Conservation (phyloP, 2,113 vertebrate genomes). For the Rhizomys pruinosus region DNA sequence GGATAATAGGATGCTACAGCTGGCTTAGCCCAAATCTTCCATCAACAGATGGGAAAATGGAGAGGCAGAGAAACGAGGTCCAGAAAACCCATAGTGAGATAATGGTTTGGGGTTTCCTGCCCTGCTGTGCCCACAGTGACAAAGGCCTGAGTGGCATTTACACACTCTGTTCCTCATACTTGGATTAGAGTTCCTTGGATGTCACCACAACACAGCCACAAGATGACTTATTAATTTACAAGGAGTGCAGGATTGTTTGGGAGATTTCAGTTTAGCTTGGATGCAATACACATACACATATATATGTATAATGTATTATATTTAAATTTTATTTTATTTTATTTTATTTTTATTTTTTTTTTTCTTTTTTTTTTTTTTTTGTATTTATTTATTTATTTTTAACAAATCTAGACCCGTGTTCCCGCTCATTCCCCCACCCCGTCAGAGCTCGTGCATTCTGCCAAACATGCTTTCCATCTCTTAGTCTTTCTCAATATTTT, state of each 20-base stretch:
- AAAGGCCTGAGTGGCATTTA: not conserved
- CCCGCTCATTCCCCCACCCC: too few relatives aligned
- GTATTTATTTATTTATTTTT: too few relatives aligned
- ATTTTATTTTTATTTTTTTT: too few relatives aligned
- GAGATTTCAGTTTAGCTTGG: not conserved
- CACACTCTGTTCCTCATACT: not conserved
- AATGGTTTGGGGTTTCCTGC: not conserved
- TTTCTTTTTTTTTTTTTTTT: too few relatives aligned
- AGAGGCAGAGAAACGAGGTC: not conserved
- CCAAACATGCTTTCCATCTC: too few relatives aligned
- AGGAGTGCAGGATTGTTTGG: not conserved
- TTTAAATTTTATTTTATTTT: too few relatives aligned
- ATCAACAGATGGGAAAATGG: not conserved
- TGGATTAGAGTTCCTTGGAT: not conserved
- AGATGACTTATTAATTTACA: not conserved
- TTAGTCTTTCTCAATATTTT: too few relatives aligned
- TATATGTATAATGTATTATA: too few relatives aligned
- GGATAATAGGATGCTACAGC: not conserved
- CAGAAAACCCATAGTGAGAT: not conserved
- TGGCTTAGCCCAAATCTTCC: not conserved
- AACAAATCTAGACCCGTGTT: too few relatives aligned
- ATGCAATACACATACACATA: not conserved
- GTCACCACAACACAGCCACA: not conserved
- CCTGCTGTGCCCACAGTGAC: not conserved
- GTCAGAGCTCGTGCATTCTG: too few relatives aligned